Conservation (phyloP, 2,888 invertebrate species). For the Melanotus villosus region DNA sequence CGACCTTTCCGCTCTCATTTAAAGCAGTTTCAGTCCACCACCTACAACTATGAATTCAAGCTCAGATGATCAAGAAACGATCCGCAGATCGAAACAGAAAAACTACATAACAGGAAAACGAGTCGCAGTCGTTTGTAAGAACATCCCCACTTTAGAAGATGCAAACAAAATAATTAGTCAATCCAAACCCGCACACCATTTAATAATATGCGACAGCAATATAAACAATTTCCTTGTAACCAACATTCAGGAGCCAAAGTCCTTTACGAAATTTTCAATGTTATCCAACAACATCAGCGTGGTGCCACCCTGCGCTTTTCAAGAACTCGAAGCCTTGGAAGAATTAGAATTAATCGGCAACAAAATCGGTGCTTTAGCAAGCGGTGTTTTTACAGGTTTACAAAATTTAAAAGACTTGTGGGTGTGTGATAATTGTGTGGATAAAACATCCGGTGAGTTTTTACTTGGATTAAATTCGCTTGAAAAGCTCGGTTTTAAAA, state of each 20-base stretch:
- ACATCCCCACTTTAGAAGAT: background rate
- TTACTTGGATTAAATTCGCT: background rate
- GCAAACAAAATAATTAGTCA: background rate
- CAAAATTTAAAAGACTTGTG: slow-evolving; percentile 2
- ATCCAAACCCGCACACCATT: background rate
- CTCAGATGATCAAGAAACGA: too few relatives aligned
- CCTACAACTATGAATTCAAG: too few relatives aligned
- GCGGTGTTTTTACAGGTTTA: background rate
- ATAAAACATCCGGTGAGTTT: background rate
- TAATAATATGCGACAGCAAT: background rate
- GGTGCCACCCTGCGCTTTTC: background rate
- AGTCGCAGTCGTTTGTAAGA: background rate
- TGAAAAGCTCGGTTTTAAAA: background rate
- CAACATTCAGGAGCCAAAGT: background rate
- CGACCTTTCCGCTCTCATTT: too few relatives aligned
- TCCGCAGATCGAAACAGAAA: background rate
- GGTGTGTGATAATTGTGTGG: background rate
- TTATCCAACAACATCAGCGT: background rate
- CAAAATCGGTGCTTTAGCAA: background rate
- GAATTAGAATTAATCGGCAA: background rate
- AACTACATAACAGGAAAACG: background rate
- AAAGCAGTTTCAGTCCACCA: too few relatives aligned
- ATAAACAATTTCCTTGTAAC: background rate
- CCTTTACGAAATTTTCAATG: background rate
- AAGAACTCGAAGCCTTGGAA: background rate